Evolutionary conservation across 2,797 vertebrate species (phyloP).

Genomic region (Allochrocebus solatus): DNA sequence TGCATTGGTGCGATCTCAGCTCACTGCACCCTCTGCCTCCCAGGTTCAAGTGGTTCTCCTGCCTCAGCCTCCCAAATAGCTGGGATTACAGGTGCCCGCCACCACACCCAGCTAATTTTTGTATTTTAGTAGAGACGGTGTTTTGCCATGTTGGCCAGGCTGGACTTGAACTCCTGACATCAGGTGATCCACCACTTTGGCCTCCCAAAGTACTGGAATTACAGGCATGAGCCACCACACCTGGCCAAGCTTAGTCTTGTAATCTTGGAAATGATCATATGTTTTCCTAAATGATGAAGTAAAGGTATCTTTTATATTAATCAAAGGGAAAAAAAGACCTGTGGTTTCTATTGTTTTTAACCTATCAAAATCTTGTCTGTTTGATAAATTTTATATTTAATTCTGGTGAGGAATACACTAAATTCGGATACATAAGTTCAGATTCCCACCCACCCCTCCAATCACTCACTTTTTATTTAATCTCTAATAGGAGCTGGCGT

Average conservation of each 20-base stretch:
- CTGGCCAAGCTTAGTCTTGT: not conserved
- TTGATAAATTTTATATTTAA: slow-evolving; percentile 43
- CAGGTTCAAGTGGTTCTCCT: not conserved
- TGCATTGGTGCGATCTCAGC: not conserved
- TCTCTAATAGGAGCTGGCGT: slow-evolving; percentile 90
- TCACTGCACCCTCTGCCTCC: not conserved
- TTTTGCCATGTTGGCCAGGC: not conserved
- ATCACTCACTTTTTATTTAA: not conserved
- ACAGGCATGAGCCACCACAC: not conserved
- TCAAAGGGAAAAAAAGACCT: not conserved
- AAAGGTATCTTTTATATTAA: not conserved
- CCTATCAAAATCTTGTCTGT: not conserved
- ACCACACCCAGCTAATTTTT: not conserved
- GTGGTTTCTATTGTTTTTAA: not conserved
- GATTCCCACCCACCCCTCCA: not conserved
- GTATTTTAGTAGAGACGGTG: not conserved
- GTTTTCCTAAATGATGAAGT: slow-evolving; percentile 28
- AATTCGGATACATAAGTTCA: not conserved
- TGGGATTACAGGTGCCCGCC: not conserved
- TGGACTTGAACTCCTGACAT: not conserved
- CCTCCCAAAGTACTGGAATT: not conserved
- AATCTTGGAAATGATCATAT: not conserved
- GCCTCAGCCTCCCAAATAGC: not conserved
- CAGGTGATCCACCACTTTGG: not conserved
- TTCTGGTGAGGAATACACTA: not conserved